phyloP scores from a whole-genome alignment of 2,888 invertebrate species.

The Cryptus viduatorius region DNA sequence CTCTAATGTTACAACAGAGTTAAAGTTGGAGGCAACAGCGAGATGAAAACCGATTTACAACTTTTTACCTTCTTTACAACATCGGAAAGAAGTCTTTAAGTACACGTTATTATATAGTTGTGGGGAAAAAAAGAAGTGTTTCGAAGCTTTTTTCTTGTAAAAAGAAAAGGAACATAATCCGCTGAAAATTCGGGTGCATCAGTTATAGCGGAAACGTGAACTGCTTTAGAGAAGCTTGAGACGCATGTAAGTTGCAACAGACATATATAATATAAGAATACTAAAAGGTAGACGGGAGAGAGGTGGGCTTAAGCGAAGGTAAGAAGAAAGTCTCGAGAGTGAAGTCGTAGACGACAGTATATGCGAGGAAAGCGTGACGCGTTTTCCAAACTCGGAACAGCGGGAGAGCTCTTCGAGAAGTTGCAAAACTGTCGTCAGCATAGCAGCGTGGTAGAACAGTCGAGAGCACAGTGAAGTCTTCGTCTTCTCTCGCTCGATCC shows the following conservation, averaged over 20 bases:
- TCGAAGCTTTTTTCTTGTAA: neutral
- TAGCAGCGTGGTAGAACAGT: conserved; percentile 46
- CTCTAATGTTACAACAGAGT: too few relatives aligned
- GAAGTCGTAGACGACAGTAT: conserved; percentile 28
- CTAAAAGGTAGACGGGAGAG: conserved; percentile 13
- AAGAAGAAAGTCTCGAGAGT: conserved; percentile 33
- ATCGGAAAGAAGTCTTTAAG: too few relatives aligned
- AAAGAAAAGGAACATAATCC: neutral
- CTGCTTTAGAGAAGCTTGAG: neutral
- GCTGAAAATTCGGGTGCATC: neutral
- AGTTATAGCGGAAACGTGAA: conserved; percentile 12
- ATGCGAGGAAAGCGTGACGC: conserved; percentile 50
- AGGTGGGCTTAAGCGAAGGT: conserved; percentile 13
- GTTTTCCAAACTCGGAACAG: conserved; percentile 54
- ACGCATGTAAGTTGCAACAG: neutral
- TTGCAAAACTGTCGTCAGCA: conserved; percentile 59
- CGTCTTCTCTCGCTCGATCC: conserved; percentile 32
- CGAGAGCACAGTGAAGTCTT: conserved; percentile 48
- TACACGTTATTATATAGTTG: too few relatives aligned
- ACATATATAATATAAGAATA: conserved; percentile 31
- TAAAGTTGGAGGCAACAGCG: too few relatives aligned
- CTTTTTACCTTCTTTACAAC: too few relatives aligned
- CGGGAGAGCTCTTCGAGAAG: conserved; percentile 19
- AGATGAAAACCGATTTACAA: too few relatives aligned
- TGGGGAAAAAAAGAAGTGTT: neutral